A percentile compares a stretch with the other conserved stretches of the same genome.
These are phyloP conservation scores for Cyphomyrus discorhynchus DNA, from an alignment of 2,113 vertebrate species.

Conservation along the genomic window DNA sequence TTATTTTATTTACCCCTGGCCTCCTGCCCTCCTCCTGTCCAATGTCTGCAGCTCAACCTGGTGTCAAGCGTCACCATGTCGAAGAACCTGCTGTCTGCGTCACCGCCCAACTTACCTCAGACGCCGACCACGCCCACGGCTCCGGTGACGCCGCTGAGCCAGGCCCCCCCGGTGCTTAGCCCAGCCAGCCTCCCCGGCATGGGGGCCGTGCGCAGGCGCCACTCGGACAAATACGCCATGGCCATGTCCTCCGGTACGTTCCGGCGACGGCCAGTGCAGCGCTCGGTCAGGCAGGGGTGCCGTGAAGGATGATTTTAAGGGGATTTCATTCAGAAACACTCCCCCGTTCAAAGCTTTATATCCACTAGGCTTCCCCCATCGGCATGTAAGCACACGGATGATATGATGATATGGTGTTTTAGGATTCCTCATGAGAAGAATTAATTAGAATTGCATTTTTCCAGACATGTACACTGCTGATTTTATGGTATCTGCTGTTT, in stretches of 20 bases:
- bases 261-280: neutral
- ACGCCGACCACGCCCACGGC: slow-evolving; percentile 96
- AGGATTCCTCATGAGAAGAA: slow-evolving; percentile 67
- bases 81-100: slow-evolving; percentile 94
- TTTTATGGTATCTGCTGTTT: slow-evolving; percentile 46
- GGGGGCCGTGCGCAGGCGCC: slow-evolving; percentile 96
- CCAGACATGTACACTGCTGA: slow-evolving; percentile 66
- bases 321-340: neutral
- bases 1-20: slow-evolving; percentile 15
- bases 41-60: slow-evolving; percentile 86
- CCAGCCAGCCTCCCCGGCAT: slow-evolving; percentile 93
- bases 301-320: neutral
- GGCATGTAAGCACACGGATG: slow-evolving; percentile 54
- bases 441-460: slow-evolving; percentile 75
- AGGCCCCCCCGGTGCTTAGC: slow-evolving; percentile 94
- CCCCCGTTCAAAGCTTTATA: slow-evolving; percentile 45
- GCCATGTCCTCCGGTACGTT: slow-evolving; percentile 89
- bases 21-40: slow-evolving; percentile 29
- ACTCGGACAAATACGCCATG: slow-evolving; percentile 99
- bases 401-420: slow-evolving; percentile 61
- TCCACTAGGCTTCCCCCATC: slow-evolving; percentile 55
- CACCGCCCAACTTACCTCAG: slow-evolving; percentile 98
- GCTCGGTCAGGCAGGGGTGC: neutral
- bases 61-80: slow-evolving; percentile 99
- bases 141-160: slow-evolving; percentile 93